Conservation (phyloP, 2,797 vertebrate genomes). For the Sebastes diaconus region DNA sequence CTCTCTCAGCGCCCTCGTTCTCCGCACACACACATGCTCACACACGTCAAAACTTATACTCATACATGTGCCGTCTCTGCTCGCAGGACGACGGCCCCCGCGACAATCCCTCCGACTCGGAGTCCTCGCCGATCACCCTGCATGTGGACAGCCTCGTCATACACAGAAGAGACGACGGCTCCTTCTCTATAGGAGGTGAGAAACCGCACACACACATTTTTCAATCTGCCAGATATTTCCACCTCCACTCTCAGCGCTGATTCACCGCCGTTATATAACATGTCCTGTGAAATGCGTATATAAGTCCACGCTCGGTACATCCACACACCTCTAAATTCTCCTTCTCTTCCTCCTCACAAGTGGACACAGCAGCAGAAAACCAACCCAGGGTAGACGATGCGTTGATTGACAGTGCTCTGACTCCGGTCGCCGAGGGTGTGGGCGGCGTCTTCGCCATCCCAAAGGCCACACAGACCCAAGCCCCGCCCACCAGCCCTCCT, state of each 20-base stretch:
- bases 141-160: conserved; percentile 91
- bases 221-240: background rate
- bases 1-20: background rate
- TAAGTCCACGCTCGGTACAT: conserved; percentile 6
- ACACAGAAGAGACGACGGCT: conserved; percentile 91
- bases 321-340: conserved; percentile 8
- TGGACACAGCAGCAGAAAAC: conserved; percentile 52
- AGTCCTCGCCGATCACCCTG: conserved; percentile 85
- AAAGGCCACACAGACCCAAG: conserved; percentile 87
- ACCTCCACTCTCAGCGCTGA: conserved; percentile 29
- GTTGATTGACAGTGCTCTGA: conserved; percentile 54
- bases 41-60: background rate
- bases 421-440: conserved; percentile 61
- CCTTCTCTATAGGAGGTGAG: conserved; percentile 91
- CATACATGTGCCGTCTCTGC: background rate
- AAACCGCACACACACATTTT: background rate
- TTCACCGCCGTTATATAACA: conserved; percentile 40
- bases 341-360: conserved; percentile 37
- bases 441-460: conserved; percentile 51
- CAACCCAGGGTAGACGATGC: conserved; percentile 52
- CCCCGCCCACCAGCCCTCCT: conserved; percentile 63
- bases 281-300: conserved; percentile 9
- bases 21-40: background rate
- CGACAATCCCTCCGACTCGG: conserved; percentile 79
- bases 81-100: conserved; percentile 89